Evolutionary conservation across 2,888 invertebrate genomes (phyloP).

Genomic region (Drosophila leonis): DNA sequence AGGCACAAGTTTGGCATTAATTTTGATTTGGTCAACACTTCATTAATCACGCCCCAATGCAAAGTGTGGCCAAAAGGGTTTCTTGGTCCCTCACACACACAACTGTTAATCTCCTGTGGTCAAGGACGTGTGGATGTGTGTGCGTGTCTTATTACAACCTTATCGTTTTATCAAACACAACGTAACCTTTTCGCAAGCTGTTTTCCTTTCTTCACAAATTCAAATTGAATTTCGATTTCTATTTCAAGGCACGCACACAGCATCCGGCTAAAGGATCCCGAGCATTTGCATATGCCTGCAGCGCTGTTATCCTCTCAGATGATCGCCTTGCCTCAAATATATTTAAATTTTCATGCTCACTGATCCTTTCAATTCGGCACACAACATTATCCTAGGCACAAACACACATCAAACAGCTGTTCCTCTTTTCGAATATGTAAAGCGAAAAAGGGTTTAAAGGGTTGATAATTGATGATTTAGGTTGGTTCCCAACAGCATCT

Average conservation of each 20-base stretch:
- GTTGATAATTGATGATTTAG: constrained; percentile 24
- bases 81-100: constrained; percentile 22
- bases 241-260: constrained; percentile 63
- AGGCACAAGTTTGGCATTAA: constrained; percentile 69
- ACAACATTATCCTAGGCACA: constrained; percentile 32
- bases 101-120: constrained; percentile 63
- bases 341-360: constrained; percentile 53
- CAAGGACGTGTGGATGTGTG: constrained; percentile 57
- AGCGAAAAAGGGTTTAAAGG: constrained; percentile 51
- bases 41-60: constrained; percentile 81
- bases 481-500: constrained; percentile 22
- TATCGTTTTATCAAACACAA: constrained; percentile 62
- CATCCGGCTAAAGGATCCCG: constrained; percentile 45
- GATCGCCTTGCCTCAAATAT: constrained; percentile 42
- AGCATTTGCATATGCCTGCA: constrained; percentile 43
- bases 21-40: constrained; percentile 84
- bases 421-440: constrained; percentile 20
- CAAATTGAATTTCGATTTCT: constrained; percentile 40
- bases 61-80: constrained; percentile 35
- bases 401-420: constrained; percentile 61
- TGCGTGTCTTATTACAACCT: constrained; percentile 59
- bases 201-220: constrained; percentile 15
- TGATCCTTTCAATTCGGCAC: constrained; percentile 51
- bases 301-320: constrained; percentile 19
- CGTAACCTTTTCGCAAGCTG: constrained; percentile 30